phyloP scores from a whole-genome alignment of 2,888 invertebrate genomes.

The Scaptomyza reducta region DNA sequence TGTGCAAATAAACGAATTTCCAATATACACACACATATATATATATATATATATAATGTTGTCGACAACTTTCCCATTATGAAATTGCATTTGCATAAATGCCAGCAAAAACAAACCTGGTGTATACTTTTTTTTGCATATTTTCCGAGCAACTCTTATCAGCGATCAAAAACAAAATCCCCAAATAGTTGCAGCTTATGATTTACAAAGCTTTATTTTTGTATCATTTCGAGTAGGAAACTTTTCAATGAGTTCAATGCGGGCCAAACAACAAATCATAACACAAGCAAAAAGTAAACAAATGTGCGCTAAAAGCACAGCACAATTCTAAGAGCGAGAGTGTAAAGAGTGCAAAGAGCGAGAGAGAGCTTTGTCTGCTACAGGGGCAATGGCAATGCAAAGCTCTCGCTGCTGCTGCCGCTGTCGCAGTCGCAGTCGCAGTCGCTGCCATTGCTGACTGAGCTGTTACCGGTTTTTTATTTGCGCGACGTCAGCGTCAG shows the following conservation, averaged over 20 bases:
- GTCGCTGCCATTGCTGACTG: slow-evolving; percentile 29
- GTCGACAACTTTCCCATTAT: neutral
- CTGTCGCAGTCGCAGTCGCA: slow-evolving; percentile 1
- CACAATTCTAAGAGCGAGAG: slow-evolving; percentile 29
- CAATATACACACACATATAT: neutral
- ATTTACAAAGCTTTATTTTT: slow-evolving; percentile 24
- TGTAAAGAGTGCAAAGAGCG: slow-evolving; percentile 8
- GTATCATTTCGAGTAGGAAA: neutral
- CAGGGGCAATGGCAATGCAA: slow-evolving; percentile 44
- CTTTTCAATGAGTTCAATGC: slow-evolving; percentile 25
- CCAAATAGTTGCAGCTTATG: slow-evolving; percentile 54
- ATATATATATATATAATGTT: neutral
- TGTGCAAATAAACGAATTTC: slow-evolving; percentile 48
- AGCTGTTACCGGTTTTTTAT: slow-evolving; percentile 65
- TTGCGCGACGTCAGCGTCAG: slow-evolving; percentile 35
- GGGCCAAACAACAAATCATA: slow-evolving; percentile 49
- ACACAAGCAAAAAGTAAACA: slow-evolving; percentile 57
- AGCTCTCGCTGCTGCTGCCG: slow-evolving; percentile 25
- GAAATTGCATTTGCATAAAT: slow-evolving; percentile 1
- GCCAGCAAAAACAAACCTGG: neutral
- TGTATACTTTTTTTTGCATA: slow-evolving; percentile 32
- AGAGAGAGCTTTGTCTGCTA: slow-evolving; percentile 25
- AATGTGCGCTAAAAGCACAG: slow-evolving; percentile 29
- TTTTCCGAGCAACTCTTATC: slow-evolving; percentile 18
- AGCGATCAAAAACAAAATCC: slow-evolving; percentile 32